These are phyloP conservation scores for Ciona savignyi DNA, from an alignment of 23 tunicate genomes.

Conservation along the genomic window DNA sequence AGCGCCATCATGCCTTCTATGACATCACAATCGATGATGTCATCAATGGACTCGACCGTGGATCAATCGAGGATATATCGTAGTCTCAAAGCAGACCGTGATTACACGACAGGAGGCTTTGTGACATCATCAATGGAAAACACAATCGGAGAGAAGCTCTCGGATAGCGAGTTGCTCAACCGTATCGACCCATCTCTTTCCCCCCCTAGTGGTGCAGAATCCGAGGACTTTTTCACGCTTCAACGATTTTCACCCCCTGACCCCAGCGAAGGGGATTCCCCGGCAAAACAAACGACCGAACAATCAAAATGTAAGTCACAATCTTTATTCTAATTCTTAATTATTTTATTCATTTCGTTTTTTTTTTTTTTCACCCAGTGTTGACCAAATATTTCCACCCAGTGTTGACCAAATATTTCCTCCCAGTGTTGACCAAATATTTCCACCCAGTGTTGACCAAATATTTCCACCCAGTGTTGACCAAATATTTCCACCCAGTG, in stretches of 20 bases:
- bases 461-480: too few relatives aligned
- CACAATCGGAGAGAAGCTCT: not conserved
- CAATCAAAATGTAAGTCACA: slow-evolving; percentile 11
- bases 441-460: too few relatives aligned
- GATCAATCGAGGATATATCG: not conserved
- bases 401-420: too few relatives aligned
- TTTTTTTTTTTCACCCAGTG: too few relatives aligned
- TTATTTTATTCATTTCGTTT: too few relatives aligned
- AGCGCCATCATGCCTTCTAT: not conserved
- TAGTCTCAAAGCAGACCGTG: slow-evolving; percentile 6
- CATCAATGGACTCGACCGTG: slow-evolving; percentile 5
- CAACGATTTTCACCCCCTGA: slow-evolving; percentile 1
- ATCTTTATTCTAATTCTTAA: too few relatives aligned
- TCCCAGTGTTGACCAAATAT: too few relatives aligned
- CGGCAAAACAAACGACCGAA: not conserved
- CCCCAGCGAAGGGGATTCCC: too few relatives aligned
- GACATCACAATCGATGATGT: slow-evolving; percentile 11
- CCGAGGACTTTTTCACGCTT: slow-evolving; percentile 34
- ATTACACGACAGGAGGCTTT: slow-evolving; percentile 32
- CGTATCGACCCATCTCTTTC: slow-evolving; percentile 1
- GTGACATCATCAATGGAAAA: slow-evolving; percentile 37
- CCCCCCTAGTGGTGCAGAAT: slow-evolving; percentile 18
- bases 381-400: too few relatives aligned
- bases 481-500: too few relatives aligned
- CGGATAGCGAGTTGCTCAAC: not conserved